Evolutionary conservation across 1,140 invertebrate species (phyloP).

Genomic region (Dreissena polymorpha): DNA sequence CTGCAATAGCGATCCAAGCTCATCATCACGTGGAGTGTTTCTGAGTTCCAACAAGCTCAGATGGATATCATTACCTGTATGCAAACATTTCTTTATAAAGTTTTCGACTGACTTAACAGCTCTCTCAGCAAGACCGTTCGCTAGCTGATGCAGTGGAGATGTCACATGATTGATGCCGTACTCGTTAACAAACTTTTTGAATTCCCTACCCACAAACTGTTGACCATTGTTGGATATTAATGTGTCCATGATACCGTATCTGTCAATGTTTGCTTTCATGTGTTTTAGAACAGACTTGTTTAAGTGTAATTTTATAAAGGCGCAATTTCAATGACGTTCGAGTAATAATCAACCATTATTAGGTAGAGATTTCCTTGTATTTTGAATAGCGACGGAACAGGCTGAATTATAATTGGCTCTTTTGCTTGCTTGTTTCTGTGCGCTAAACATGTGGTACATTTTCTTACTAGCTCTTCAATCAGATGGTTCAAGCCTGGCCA

Average conservation of each 20-base stretch:
- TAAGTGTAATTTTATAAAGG: too few relatives aligned
- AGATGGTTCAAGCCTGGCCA: too few relatives aligned
- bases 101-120: constrained; percentile 52
- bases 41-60: constrained; percentile 30
- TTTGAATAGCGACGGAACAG: too few relatives aligned
- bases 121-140: constrained; percentile 57
- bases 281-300: too few relatives aligned
- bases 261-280: too few relatives aligned
- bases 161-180: constrained; percentile 18
- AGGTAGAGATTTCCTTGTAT: too few relatives aligned
- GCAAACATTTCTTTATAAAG: not conserved
- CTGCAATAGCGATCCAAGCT: not conserved
- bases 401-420: too few relatives aligned
- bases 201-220: not conserved
- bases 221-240: constrained; percentile 11
- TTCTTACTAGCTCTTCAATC: too few relatives aligned
- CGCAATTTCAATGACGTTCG: too few relatives aligned
- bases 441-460: too few relatives aligned
- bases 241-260: not conserved
- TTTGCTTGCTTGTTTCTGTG: too few relatives aligned
- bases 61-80: constrained; percentile 17
- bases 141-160: constrained; percentile 41
- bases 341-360: too few relatives aligned
- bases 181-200: not conserved
- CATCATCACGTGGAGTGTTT: constrained; percentile 37